Percentiles rank a stretch among this genome's conserved stretches.
Evolutionary conservation across 2,888 invertebrate genomes (phyloP).

Genomic region (Ochropacha duplaris): DNA sequence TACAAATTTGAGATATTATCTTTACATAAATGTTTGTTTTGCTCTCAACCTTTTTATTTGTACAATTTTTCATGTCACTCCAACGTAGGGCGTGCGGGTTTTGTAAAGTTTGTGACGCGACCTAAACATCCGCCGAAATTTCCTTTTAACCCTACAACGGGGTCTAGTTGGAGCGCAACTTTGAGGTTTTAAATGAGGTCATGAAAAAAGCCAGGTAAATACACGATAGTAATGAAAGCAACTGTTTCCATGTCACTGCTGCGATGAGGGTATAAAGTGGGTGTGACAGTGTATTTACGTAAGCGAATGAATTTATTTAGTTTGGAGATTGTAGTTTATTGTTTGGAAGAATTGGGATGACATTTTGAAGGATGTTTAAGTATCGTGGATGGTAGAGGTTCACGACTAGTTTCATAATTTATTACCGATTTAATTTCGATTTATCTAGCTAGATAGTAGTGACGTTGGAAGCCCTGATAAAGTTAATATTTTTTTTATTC

Average conservation of each 20-base stretch:
- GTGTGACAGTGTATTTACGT: neutral
- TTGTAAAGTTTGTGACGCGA: too few species aligned
- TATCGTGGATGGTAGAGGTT: neutral
- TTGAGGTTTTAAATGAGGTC: neutral
- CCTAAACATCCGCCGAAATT: too few species aligned
- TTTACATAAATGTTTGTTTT: too few species aligned
- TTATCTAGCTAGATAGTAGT: too few species aligned
- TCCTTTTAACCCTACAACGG: too few species aligned
- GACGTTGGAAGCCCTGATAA: too few species aligned
- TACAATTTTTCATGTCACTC: too few species aligned
- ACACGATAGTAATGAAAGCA: neutral
- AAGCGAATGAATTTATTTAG: neutral
- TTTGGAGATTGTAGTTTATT: conserved; percentile 1
- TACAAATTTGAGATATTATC: too few species aligned
- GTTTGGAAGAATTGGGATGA: neutral
- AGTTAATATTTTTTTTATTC: too few species aligned
- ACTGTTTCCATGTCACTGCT: neutral
- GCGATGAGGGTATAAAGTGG: neutral
- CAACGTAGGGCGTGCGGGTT: too few species aligned
- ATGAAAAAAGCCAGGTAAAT: neutral
- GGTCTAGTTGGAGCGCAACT: too few species aligned
- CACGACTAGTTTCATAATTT: neutral
- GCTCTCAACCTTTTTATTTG: too few species aligned
- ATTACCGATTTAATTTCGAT: neutral
- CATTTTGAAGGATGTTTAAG: neutral